A percentile compares a stretch with the other conserved stretches of the same genome.
Conservation (phyloP, 2,888 invertebrate species). For the Papilio elwesi region DNA sequence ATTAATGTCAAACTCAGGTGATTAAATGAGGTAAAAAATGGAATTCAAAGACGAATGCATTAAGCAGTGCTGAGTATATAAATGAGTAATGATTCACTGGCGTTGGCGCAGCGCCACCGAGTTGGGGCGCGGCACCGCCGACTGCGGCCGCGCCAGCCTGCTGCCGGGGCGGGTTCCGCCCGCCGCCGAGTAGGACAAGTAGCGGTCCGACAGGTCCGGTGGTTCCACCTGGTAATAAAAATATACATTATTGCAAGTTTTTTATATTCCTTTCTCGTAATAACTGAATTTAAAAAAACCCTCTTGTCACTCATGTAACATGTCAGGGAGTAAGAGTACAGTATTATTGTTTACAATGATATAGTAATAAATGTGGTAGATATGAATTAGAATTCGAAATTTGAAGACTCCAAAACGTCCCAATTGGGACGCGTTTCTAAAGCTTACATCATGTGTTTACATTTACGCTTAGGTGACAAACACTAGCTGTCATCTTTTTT, state of each 20-base stretch:
- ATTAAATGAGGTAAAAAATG: slow-evolving; percentile 3
- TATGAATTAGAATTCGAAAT: too few relatives aligned
- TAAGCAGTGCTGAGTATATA: neutral
- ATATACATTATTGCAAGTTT: neutral
- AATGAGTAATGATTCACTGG: slow-evolving; percentile 49
- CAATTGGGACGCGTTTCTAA: too few relatives aligned
- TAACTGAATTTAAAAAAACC: neutral
- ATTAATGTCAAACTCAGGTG: neutral
- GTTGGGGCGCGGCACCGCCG: slow-evolving; percentile 78
- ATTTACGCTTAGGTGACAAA: too few relatives aligned
- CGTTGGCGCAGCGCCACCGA: slow-evolving; percentile 73
- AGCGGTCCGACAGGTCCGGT: slow-evolving; percentile 71
- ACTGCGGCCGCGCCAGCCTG: slow-evolving; percentile 62
- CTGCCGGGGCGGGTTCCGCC: slow-evolving; percentile 57
- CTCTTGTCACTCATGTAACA: too few relatives aligned
- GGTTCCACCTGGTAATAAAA: slow-evolving; percentile 63
- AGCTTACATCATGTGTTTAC: too few relatives aligned
- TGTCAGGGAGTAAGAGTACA: too few relatives aligned
- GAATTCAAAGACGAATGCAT: neutral
- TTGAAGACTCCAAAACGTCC: too few relatives aligned
- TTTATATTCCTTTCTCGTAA: neutral
- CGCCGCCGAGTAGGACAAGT: slow-evolving; percentile 63
- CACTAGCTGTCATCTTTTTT: too few relatives aligned
- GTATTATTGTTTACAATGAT: too few relatives aligned
- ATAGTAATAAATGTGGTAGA: too few relatives aligned